These are phyloP conservation scores for Charadrius vociferus DNA, from an alignment of 2,113 vertebrate species.

Conservation along the genomic window DNA sequence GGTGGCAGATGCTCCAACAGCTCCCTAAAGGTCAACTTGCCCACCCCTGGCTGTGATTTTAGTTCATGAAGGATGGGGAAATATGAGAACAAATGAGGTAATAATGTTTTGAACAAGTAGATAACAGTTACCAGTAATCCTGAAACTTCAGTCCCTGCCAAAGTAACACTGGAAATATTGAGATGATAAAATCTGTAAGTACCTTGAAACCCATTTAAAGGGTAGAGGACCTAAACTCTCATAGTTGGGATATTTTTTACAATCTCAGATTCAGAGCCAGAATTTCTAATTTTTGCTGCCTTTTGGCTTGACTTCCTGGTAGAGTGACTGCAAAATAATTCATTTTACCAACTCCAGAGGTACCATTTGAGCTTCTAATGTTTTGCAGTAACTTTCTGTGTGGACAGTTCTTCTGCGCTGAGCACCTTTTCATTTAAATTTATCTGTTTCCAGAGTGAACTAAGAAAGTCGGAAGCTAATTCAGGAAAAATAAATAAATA, in stretches of 20 bases:
- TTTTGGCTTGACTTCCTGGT: background rate
- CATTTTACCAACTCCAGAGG: background rate
- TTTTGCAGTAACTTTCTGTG: background rate
- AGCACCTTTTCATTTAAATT: background rate
- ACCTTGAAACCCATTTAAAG: background rate
- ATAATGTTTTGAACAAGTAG: background rate
- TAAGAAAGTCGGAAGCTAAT: background rate
- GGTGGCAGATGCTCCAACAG: background rate
- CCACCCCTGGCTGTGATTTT: background rate
- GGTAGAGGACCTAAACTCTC: background rate
- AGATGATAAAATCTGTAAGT: background rate
- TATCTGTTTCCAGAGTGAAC: background rate
- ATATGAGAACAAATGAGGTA: background rate
- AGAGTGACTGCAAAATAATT: background rate
- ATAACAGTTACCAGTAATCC: background rate
- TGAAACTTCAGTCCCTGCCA: background rate
- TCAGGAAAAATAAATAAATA: background rate
- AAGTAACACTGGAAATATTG: background rate
- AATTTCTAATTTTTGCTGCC: background rate
- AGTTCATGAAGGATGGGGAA: background rate
- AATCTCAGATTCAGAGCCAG: background rate
- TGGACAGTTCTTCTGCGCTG: background rate
- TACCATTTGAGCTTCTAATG: background rate
- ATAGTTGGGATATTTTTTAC: background rate
- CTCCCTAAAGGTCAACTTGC: background rate